phyloP scores from a whole-genome alignment of 2,113 vertebrate species.

The Propithecus coquereli region DNA sequence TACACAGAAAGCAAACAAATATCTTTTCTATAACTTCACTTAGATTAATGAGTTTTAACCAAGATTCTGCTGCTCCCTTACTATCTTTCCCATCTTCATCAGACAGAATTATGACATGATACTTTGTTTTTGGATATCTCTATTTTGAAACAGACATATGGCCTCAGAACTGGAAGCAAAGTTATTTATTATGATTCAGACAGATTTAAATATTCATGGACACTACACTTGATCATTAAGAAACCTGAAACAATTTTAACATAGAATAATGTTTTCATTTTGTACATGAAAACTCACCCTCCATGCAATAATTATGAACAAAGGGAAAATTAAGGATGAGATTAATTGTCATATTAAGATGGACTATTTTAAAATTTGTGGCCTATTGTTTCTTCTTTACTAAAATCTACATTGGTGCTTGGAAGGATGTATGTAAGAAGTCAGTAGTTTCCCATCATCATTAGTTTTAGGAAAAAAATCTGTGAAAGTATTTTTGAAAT shows the following conservation, averaged over 20 bases:
- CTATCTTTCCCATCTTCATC: background rate
- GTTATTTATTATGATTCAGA: background rate
- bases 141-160: background rate
- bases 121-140: background rate
- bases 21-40: background rate
- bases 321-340: background rate
- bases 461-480: background rate
- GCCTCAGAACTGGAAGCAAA: background rate
- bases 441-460: background rate
- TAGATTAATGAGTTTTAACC: background rate
- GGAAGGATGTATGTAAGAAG: background rate
- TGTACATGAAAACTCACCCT: background rate
- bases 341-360: background rate
- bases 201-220: background rate
- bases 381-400: background rate
- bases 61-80: background rate
- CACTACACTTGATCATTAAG: background rate
- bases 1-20: background rate
- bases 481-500: background rate
- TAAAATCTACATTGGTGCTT: background rate
- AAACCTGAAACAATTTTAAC: conserved; percentile 1
- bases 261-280: background rate
- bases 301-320: background rate
- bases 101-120: background rate
- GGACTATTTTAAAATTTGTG: background rate